Evolutionary conservation across 2,113 vertebrate genomes (phyloP).

Genomic region (Chloropsis hardwickii): DNA sequence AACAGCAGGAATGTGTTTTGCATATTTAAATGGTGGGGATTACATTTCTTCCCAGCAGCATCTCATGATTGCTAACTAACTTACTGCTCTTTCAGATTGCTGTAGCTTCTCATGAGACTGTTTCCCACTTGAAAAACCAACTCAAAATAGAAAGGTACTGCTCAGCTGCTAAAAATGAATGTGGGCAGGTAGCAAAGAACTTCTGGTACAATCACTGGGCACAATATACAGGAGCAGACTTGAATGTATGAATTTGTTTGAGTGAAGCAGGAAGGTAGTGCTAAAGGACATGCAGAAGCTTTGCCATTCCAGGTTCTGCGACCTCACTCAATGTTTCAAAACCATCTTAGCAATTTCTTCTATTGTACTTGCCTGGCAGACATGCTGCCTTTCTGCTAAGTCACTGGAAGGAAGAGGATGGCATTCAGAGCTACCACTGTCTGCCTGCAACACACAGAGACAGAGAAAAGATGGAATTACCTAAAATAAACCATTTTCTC

Average conservation of each 20-base stretch:
- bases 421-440: background rate
- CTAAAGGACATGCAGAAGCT: background rate
- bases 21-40: background rate
- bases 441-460: background rate
- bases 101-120: background rate
- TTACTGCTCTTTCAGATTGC: background rate
- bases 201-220: background rate
- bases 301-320: background rate
- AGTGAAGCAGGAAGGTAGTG: background rate
- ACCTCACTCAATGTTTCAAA: background rate
- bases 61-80: background rate
- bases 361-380: background rate
- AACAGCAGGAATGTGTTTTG: background rate
- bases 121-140: background rate
- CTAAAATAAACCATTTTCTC: conserved; percentile 4
- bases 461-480: background rate
- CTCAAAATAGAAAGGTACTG: background rate
- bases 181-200: background rate
- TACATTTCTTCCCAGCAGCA: background rate
- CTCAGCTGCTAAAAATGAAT: background rate
- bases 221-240: background rate
- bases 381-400: background rate
- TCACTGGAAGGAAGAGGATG: background rate
- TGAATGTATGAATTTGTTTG: background rate
- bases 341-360: background rate